phyloP scores from a whole-genome alignment of 2,888 invertebrate species.

The Nephrotoma flavescens region DNA sequence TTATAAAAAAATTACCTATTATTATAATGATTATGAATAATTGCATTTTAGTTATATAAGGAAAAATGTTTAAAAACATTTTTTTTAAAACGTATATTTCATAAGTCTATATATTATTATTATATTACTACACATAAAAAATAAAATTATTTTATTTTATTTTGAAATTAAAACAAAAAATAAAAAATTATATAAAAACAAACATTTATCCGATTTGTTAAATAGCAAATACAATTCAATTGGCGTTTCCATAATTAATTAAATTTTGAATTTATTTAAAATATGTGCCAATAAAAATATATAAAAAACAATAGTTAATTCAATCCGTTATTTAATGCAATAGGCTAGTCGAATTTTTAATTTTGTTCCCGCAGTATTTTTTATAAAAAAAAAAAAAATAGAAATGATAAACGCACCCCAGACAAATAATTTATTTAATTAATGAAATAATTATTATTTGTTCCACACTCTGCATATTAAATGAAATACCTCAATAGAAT shows the following conservation, averaged over 20 bases:
- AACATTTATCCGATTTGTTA: background rate
- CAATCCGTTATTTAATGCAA: background rate
- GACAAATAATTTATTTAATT: background rate
- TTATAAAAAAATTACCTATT: conserved; percentile 2
- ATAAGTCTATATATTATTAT: background rate
- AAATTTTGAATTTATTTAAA: background rate
- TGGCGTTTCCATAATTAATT: background rate
- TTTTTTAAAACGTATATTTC: background rate
- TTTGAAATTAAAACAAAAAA: background rate
- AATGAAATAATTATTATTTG: background rate
- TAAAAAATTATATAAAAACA: background rate
- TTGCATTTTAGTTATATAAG: background rate
- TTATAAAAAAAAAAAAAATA: background rate
- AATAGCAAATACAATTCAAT: background rate
- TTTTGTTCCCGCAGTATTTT: background rate
- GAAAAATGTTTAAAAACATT: background rate
- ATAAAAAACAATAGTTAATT: background rate
- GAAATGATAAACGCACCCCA: background rate
- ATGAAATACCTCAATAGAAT: background rate
- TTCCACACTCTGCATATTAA: background rate
- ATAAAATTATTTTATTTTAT: background rate
- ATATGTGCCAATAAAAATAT: background rate
- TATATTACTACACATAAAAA: background rate
- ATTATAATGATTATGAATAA: background rate
- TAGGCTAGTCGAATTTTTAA: background rate